Evolutionary conservation across 2,888 invertebrate species (phyloP).

Genomic region (Galerucella pusilla): DNA sequence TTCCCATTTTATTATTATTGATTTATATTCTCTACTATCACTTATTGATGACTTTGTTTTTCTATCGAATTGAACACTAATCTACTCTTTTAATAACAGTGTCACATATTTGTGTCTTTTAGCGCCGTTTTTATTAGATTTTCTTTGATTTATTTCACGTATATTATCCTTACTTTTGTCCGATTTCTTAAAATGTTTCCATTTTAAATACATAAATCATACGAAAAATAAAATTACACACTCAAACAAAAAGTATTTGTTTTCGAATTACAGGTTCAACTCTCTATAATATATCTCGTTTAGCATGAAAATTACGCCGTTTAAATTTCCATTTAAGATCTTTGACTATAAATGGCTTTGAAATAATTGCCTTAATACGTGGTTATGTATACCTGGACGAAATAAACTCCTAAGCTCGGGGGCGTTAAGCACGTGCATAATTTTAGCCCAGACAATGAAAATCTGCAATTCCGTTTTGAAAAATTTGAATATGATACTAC

Average conservation of each 20-base stretch:
- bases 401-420: conserved; percentile 31
- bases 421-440: conserved; percentile 35
- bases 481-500: conserved; percentile 29
- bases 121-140: too few species aligned
- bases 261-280: conserved; percentile 1
- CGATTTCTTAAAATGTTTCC: too few species aligned
- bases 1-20: too few species aligned
- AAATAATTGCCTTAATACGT: conserved; percentile 29
- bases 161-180: too few species aligned
- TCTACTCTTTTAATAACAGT: too few species aligned
- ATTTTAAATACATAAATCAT: background rate
- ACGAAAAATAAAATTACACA: background rate
- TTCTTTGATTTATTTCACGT: too few species aligned
- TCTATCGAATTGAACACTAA: too few species aligned
- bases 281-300: background rate
- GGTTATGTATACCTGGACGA: conserved; percentile 26
- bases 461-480: conserved; percentile 30
- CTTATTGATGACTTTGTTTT: too few species aligned
- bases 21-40: too few species aligned
- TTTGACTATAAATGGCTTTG: conserved; percentile 24
- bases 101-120: too few species aligned
- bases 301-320: conserved; percentile 19
- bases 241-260: background rate
- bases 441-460: conserved; percentile 34
- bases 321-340: conserved; percentile 23